Conservation (phyloP, 2,888 invertebrate genomes). For the Andrena praecox region DNA sequence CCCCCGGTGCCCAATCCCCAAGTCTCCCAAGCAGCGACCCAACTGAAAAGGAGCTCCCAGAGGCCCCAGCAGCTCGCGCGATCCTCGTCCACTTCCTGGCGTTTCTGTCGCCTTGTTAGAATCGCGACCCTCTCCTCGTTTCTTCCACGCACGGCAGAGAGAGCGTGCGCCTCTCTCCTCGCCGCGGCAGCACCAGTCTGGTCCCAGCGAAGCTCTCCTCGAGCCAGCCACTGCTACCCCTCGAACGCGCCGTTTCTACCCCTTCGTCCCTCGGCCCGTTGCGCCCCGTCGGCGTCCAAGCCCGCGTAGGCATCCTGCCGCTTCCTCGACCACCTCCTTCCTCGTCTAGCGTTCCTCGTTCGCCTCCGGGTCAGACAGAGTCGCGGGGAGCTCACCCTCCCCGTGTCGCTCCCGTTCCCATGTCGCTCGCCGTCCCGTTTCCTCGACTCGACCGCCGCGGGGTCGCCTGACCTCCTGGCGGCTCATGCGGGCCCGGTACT, state of each 20-base stretch:
- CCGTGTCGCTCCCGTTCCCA: constrained; percentile 23
- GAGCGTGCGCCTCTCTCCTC: constrained; percentile 64
- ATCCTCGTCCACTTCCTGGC: constrained; percentile 62
- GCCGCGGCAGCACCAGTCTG: constrained; percentile 80
- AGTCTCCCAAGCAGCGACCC: constrained; percentile 5
- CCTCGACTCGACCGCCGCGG: not conserved
- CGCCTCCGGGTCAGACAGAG: not conserved
- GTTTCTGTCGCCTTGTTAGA: constrained; percentile 74
- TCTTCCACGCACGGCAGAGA: constrained; percentile 81
- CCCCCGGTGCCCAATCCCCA: not conserved
- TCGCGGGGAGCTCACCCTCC: constrained; percentile 10
- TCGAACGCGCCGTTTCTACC: constrained; percentile 20
- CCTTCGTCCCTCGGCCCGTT: constrained; percentile 35
- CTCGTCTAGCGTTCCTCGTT: constrained; percentile 33
- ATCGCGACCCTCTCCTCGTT: constrained; percentile 82
- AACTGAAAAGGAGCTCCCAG: constrained; percentile 12
- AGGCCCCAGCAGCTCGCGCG: constrained; percentile 27
- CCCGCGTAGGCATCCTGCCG: not conserved
- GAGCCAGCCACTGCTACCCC: too few relatives aligned
- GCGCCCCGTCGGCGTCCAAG: not conserved
- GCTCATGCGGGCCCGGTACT: constrained; percentile 78
- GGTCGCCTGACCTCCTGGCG: not conserved
- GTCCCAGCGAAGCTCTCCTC: constrained; percentile 41
- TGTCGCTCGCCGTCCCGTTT: constrained; percentile 1
- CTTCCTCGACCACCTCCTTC: not conserved